Conservation (phyloP, 2,888 invertebrate species). For the Ennomos quercinarius region DNA sequence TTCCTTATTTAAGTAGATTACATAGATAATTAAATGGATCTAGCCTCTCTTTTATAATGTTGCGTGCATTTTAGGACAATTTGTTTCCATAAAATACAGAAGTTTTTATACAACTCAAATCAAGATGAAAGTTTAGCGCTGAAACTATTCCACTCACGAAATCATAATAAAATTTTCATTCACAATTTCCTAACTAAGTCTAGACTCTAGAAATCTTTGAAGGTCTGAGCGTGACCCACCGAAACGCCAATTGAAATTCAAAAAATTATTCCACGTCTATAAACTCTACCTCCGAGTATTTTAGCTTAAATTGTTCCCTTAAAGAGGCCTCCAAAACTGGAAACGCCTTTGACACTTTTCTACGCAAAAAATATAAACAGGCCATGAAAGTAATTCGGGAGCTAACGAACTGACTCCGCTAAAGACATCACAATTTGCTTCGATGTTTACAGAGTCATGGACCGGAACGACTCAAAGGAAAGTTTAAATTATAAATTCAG, state of each 20-base stretch:
- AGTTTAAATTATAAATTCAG: slow-evolving; percentile 31
- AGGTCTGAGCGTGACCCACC: no score
- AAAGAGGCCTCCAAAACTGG: slow-evolving; percentile 13
- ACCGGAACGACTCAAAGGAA: slow-evolving; percentile 25
- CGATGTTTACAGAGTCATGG: slow-evolving; percentile 33
- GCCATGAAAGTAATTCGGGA: slow-evolving; percentile 18
- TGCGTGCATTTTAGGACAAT: no score
- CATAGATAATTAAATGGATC: no score
- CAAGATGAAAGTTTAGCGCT: neutral
- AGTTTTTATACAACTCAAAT: no score
- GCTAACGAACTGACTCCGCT: slow-evolving; percentile 41
- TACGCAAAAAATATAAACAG: slow-evolving; percentile 25
- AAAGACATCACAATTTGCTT: slow-evolving; percentile 37
- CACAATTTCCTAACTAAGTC: neutral
- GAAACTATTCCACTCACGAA: slow-evolving; percentile 15
- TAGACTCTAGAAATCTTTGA: no score
- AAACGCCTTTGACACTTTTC: slow-evolving; percentile 28
- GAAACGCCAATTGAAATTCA: no score
- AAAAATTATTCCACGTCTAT: no score
- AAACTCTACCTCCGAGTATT: no score
- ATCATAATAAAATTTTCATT: slow-evolving; percentile 8
- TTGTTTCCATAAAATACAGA: no score
- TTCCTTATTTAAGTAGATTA: no score
- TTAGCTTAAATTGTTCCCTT: slow-evolving; percentile 9
- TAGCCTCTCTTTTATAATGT: no score